Conservation (phyloP, 2,113 vertebrate species). For the Rhabdomys dilectus region DNA sequence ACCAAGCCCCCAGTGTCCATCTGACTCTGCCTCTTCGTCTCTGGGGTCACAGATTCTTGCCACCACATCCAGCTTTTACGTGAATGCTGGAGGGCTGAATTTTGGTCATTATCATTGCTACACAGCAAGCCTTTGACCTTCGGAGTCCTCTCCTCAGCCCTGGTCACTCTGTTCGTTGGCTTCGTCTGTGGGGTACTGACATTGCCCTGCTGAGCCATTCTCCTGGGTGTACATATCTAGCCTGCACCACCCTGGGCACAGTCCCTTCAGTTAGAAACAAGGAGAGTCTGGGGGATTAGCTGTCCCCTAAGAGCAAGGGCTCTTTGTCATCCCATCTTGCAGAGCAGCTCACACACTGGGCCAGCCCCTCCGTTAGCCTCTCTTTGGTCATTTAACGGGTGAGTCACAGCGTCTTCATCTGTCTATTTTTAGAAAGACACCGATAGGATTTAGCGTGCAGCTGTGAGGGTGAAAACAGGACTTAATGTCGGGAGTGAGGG, state of each 20-base stretch:
- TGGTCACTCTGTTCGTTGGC: not conserved
- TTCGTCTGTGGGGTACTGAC: not conserved
- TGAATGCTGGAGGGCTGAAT: no score
- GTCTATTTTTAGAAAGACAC: slow-evolving; percentile 28
- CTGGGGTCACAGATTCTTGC: not conserved
- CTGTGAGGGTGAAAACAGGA: slow-evolving; percentile 61
- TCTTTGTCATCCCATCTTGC: not conserved
- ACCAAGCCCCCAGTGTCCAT: not conserved
- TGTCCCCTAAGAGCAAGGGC: accelerated
- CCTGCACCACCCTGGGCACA: not conserved
- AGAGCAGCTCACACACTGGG: not conserved
- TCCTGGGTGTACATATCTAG: not conserved
- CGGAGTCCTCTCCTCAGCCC: not conserved
- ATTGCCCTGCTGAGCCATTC: not conserved
- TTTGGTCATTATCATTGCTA: no score
- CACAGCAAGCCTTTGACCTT: not conserved
- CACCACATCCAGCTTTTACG: not conserved
- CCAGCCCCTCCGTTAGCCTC: not conserved
- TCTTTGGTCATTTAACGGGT: not conserved
- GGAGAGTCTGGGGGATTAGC: not conserved
- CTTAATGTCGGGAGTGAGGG: slow-evolving; percentile 41
- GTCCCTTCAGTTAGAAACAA: not conserved
- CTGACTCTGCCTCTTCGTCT: not conserved
- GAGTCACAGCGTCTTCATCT: not conserved
- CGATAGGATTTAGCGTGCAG: not conserved